Percentiles rank a stretch among this genome's conserved stretches.
Evolutionary conservation across 2,797 vertebrate genomes (phyloP).

Genomic region (Tangara arthus): DNA sequence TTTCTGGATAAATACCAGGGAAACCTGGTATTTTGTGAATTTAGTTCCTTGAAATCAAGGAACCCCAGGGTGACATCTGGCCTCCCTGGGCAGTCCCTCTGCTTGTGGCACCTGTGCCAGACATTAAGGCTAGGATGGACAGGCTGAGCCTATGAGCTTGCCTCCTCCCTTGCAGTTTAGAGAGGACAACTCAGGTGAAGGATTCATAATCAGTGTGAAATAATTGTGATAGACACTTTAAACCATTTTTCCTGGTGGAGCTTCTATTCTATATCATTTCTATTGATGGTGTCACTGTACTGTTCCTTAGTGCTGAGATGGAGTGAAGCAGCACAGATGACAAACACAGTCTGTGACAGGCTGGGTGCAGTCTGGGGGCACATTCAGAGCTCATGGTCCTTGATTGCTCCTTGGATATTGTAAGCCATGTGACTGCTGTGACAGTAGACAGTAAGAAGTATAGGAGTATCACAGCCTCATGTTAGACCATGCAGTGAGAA

Average conservation of each 20-base stretch:
- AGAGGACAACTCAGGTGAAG: background rate
- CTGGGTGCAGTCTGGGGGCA: background rate
- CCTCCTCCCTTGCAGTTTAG: background rate
- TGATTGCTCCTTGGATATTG: background rate
- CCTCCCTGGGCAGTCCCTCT: background rate
- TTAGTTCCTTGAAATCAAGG: background rate
- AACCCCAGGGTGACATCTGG: background rate
- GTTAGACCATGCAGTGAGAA: background rate
- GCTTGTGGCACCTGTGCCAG: background rate
- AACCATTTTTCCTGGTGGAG: background rate
- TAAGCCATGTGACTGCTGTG: background rate
- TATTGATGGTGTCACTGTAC: background rate
- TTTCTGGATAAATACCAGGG: background rate
- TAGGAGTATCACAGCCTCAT: background rate
- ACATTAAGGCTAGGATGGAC: background rate
- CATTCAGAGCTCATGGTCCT: background rate
- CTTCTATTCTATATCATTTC: background rate
- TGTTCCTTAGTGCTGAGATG: background rate
- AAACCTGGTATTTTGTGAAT: background rate
- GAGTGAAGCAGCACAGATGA: background rate
- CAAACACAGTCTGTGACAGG: background rate
- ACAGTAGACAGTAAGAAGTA: background rate
- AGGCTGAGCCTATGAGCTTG: background rate
- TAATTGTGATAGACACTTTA: background rate
- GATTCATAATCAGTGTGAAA: background rate